Base-by-base conservation (phyloP, 2,888 invertebrate species). In the Exocentrus adspersus region DNA sequence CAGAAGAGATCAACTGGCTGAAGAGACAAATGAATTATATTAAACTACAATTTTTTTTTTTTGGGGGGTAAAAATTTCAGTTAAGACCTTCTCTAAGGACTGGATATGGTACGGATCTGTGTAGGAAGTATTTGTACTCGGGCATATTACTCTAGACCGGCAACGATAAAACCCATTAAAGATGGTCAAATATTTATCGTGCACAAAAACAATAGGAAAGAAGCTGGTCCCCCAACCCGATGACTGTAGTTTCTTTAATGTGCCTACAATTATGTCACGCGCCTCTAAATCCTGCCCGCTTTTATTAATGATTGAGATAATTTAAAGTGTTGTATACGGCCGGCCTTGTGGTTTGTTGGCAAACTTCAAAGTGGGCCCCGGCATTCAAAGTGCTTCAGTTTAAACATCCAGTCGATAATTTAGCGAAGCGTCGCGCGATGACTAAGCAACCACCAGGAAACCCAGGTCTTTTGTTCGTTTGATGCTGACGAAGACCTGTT, bases 341-440 rank as follows among this genome's bases (percentile, higher is more conserved):
- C 20, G 43, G 54, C 43, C 42, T 54, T 54, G 54, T 28, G 54
- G 54, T 43, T n/a, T 54, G 43, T 43, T 43, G 54, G 54, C 43
- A 24, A 54, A 54, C 54, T 54, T 54, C 54, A 54, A 54, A 54
- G 54, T 42, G 37, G 43, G 54, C 28, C n/a, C 43, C 54, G 54
- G 54, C 54, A 51, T 51, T 37, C 51, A 37, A 17, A 43, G 24
- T 54, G 54, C 54, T 28, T 54, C 21, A 54, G 58, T 50, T 58
- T 50, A 58, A 46, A 58, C 48, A 37, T 48, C 58, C 16, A 32
- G 48, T 46, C 58, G 48, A 58, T 58, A 58, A 58, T 58, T 58
- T 58, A 58, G 28, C 46, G 24, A 46, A 17, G 5, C 21, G 16
- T 10, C 21, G 53, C 41, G 37, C 32, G 58, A 58, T 58, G 58